phyloP scores from a whole-genome alignment of 2,888 invertebrate species.

The Thymelicus sylvestris region DNA sequence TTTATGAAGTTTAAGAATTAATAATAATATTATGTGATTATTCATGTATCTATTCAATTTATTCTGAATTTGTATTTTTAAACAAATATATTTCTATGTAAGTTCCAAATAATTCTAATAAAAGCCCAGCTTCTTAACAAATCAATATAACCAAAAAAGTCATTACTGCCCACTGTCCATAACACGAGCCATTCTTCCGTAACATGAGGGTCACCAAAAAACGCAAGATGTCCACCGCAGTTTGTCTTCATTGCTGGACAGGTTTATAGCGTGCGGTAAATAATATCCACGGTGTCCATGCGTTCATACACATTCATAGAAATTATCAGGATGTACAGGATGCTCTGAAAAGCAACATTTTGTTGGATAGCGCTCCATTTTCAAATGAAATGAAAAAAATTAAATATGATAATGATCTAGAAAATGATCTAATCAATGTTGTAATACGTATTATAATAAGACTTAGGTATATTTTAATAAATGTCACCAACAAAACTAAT shows the following conservation, averaged over 20 bases:
- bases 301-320: slow-evolving; percentile 36
- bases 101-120: neutral
- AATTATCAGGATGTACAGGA: slow-evolving; percentile 23
- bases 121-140: neutral
- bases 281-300: slow-evolving; percentile 63
- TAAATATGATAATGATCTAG: too few relatives aligned
- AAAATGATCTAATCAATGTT: too few relatives aligned
- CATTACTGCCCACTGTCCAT: slow-evolving; percentile 15
- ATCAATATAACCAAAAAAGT: neutral
- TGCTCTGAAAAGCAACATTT: slow-evolving; percentile 17
- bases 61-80: too few relatives aligned
- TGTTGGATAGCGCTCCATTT: too few relatives aligned
- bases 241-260: slow-evolving; percentile 78
- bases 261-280: slow-evolving; percentile 80
- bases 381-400: too few relatives aligned
- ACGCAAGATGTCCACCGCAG: slow-evolving; percentile 66
- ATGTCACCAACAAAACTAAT: too few relatives aligned
- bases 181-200: slow-evolving; percentile 40
- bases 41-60: too few relatives aligned
- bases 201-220: slow-evolving; percentile 72
- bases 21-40: too few relatives aligned
- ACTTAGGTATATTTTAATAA: too few relatives aligned
- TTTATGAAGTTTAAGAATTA: too few relatives aligned
- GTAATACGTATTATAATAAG: too few relatives aligned
- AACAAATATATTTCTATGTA: neutral